phyloP scores from a whole-genome alignment of 30 jellyfish, hydroid and myxozoan genomes.

The Chrysaora quinquecirrha region DNA sequence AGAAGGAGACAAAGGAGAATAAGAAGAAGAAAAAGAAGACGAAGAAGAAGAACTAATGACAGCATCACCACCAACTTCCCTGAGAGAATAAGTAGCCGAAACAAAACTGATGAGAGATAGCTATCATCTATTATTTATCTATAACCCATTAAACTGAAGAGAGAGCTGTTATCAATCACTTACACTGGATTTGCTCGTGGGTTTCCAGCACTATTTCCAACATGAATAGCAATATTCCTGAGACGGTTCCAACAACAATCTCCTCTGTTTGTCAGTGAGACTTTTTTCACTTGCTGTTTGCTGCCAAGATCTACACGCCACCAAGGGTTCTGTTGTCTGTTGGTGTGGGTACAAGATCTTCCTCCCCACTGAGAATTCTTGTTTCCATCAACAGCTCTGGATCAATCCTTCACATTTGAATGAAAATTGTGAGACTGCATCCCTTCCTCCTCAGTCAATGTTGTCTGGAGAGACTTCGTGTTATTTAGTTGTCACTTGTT shows the following conservation, averaged over 20 bases:
- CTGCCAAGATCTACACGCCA: conserved; percentile 75
- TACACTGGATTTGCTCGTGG: conserved; percentile 30
- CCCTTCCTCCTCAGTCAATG: too few species aligned
- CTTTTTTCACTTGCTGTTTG: conserved; percentile 32
- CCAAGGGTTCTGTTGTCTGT: conserved; percentile 60
- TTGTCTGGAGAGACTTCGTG: too few species aligned
- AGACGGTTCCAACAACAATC: conserved; percentile 47
- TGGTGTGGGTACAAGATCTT: conserved; percentile 61
- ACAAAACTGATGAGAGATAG: too few species aligned
- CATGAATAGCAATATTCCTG: conserved; percentile 39
- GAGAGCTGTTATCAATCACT: too few species aligned
- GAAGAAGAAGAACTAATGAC: too few species aligned
- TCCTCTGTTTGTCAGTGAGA: conserved; percentile 43
- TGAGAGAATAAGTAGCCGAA: too few species aligned
- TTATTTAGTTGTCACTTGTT: too few species aligned
- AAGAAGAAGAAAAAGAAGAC: too few species aligned
- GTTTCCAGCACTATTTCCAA: conserved; percentile 49
- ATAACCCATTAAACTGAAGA: too few species aligned
- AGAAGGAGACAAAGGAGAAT: too few species aligned
- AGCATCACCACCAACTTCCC: too few species aligned
- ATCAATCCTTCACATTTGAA: conserved; percentile 39
- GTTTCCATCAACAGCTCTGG: conserved; percentile 72
- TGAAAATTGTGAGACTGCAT: conserved; percentile 53
- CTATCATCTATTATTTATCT: too few species aligned
- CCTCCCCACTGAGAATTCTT: conserved; percentile 64